Base-by-base conservation (phyloP, 2,113 vertebrate species). In the Urocitellus parryii region DNA sequence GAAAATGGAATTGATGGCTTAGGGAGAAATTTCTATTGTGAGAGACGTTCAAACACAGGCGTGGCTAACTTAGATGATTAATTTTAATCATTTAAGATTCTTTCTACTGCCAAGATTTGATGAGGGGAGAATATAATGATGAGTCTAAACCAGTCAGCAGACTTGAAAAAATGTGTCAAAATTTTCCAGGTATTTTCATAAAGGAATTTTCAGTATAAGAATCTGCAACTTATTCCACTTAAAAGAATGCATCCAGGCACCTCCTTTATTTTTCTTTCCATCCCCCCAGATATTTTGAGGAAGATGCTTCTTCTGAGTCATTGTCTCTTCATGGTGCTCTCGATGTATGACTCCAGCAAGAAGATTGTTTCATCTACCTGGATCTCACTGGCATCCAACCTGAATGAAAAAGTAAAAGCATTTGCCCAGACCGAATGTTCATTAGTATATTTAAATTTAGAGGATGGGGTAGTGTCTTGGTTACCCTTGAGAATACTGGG, bases 361-460 rank as follows among this genome's bases (percentile, higher is more conserved):
- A 99, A 99, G 92, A 99, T 99, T 87, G 99, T 99, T 98, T 99
- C 99, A 45, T 99, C 99, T 27, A 99, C 99, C 93, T 99, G 99
- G 97, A 99, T 99, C 97, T 99, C 99, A 56, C 99, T 99, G 84
- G 99, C 99, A 80, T 99, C 99, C 76, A 99, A 97, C 98, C 99
- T 99, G 98, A 34, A 91, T 61, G 20, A 76, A 88, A 91, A 81
- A 34, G 12, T n/a, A 5, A 79, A 8, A 90, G 56, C 12, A 78
- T 61, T 45, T 97, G 39, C 24, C 25, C n/a, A 92, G 16, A 95
- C 34, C 72, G 45, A 65, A 77, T 37, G 8, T 56, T 90, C 27
- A 73, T 88, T 37, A 79, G 51, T 51, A 72, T 58, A 91, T 53
- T 72, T 39, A 22, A 42, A 37, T 45, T 45, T 20, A 87, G 51